Percentiles rank a stretch among this genome's conserved stretches.
phyloP scores from a whole-genome alignment of 2,888 invertebrate species.

The Drosophila setosimentum region DNA sequence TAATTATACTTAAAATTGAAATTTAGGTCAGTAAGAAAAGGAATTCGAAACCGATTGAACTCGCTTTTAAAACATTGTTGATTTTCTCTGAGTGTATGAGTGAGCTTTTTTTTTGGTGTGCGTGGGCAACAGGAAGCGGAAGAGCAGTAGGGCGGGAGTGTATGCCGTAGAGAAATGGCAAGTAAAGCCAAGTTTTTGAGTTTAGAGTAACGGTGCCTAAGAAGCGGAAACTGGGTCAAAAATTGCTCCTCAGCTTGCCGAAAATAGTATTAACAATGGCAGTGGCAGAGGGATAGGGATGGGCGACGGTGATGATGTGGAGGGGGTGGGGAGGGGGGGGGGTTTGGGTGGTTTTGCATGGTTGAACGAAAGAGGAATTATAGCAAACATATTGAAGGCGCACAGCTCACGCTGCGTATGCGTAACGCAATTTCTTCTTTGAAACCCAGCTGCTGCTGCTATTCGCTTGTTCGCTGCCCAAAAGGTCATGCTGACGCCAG shows the following conservation, averaged over 20 bases:
- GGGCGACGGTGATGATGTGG: not conserved
- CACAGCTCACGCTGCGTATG: conserved; percentile 66
- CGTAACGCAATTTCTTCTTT: conserved; percentile 62
- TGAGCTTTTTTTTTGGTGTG: conserved; percentile 30
- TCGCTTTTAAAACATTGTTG: not conserved
- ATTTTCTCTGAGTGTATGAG: conserved; percentile 4
- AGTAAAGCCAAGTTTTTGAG: conserved; percentile 45
- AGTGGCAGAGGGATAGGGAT: not conserved
- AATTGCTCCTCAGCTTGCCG: conserved; percentile 48
- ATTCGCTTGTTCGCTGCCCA: conserved; percentile 44
- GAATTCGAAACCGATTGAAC: not conserved
- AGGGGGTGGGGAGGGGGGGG: conserved; percentile 1
- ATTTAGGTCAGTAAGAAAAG: not conserved
- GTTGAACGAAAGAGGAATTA: not conserved
- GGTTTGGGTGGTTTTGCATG: conserved; percentile 20
- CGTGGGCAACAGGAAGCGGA: conserved; percentile 25
- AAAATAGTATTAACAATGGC: conserved; percentile 31
- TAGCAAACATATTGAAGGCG: conserved; percentile 23
- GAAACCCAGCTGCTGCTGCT: conserved; percentile 26
- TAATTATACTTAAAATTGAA: not conserved
- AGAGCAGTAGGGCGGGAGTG: not conserved
- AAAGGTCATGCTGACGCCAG: conserved; percentile 67
- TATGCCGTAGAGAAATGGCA: conserved; percentile 40
- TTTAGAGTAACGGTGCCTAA: conserved; percentile 63
- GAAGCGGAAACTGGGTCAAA: conserved; percentile 78